Conservation (phyloP, 2,888 invertebrate genomes). For the Troides aeacus region DNA sequence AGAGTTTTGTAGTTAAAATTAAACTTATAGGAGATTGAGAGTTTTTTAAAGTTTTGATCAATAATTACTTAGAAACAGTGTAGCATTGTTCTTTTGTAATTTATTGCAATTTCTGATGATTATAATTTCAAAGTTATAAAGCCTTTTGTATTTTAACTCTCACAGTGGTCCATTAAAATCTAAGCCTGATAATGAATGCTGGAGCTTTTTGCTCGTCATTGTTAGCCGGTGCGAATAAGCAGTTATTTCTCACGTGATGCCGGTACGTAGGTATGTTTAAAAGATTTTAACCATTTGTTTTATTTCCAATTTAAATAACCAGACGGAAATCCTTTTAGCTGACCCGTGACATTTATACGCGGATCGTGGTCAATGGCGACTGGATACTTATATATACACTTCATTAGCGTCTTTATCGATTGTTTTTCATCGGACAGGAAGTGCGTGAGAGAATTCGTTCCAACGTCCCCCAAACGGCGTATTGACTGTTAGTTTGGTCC, state of each 20-base stretch:
- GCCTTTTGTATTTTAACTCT: conserved; percentile 21
- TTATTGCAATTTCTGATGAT: conserved; percentile 14
- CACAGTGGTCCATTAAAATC: conserved; percentile 24
- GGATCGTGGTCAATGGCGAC: conserved; percentile 55
- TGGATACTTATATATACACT: conserved; percentile 33
- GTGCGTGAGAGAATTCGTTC: conserved; percentile 71
- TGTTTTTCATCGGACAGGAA: conserved; percentile 51
- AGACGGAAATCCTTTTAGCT: conserved; percentile 51
- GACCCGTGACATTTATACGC: conserved; percentile 61
- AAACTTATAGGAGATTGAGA: not conserved
- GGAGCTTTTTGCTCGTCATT: conserved; percentile 18
- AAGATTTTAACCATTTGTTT: conserved; percentile 5
- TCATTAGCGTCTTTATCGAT: conserved; percentile 30
- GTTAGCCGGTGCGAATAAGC: conserved; percentile 9
- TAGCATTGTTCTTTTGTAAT: conserved; percentile 3
- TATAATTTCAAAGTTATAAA: conserved; percentile 11
- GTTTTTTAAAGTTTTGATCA: not conserved
- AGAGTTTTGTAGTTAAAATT: no score
- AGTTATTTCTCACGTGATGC: conserved; percentile 17
- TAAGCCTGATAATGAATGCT: conserved; percentile 15
- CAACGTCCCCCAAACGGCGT: conserved; percentile 36
- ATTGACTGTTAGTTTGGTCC: conserved; percentile 36
- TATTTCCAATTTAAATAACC: conserved; percentile 35
- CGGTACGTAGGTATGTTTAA: not conserved
- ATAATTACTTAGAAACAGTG: not conserved